Evolutionary conservation across 2,797 vertebrate genomes (phyloP).

Genomic region (Sorex maritimensis): DNA sequence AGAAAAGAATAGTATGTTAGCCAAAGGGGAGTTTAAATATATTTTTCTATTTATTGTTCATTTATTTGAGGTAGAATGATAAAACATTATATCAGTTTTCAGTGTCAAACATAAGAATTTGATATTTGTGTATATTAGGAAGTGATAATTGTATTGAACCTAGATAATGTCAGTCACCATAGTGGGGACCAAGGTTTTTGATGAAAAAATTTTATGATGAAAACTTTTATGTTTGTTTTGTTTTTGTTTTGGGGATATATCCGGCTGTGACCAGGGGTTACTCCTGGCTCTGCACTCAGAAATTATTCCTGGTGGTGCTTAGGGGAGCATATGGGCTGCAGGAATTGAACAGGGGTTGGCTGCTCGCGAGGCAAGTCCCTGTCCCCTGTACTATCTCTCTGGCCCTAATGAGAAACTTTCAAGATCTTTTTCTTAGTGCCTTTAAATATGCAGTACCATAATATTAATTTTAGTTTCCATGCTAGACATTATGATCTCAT

Average conservation of each 20-base stretch:
- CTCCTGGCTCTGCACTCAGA: too few relatives aligned
- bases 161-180: not conserved
- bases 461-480: not conserved
- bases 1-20: not conserved
- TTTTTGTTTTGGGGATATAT: too few relatives aligned
- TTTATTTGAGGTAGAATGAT: not conserved
- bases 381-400: too few relatives aligned
- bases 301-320: too few relatives aligned
- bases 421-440: not conserved
- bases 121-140: not conserved
- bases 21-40: not conserved
- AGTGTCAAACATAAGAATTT: not conserved
- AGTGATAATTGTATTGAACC: not conserved
- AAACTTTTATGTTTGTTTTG: too few relatives aligned
- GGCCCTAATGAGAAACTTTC: not conserved
- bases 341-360: too few relatives aligned
- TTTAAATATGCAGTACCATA: not conserved
- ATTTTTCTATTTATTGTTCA: not conserved
- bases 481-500: not conserved
- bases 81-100: not conserved
- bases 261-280: too few relatives aligned
- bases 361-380: too few relatives aligned
- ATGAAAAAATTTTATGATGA: too few relatives aligned
- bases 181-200: too few relatives aligned
- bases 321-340: too few relatives aligned